Evolutionary conservation across 2,113 vertebrate genomes (phyloP).

Genomic region (Rhinoderma darwinii): DNA sequence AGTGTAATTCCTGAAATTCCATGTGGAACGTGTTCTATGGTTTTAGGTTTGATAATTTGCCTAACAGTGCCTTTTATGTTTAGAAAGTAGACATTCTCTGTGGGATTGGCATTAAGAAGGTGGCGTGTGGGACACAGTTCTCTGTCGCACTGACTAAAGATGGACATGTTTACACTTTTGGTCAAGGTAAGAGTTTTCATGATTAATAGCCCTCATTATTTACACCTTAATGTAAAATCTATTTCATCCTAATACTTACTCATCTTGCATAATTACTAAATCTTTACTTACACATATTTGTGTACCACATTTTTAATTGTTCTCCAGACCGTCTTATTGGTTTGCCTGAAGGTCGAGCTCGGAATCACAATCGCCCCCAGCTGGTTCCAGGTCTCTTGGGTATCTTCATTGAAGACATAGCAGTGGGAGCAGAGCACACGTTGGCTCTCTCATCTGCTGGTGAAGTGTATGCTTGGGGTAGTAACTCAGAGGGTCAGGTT

Average conservation of each 20-base stretch:
- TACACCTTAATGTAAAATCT: not conserved
- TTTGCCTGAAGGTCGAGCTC: conserved; percentile 81
- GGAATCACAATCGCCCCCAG: conserved; percentile 84
- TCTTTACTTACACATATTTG: not conserved
- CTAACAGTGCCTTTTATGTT: conserved; percentile 1
- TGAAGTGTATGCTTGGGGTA: conserved; percentile 84
- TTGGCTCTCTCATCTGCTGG: conserved; percentile 77
- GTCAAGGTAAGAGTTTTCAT: conserved; percentile 75
- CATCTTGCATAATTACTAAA: not conserved
- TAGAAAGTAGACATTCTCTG: conserved; percentile 87
- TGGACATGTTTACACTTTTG: conserved; percentile 83
- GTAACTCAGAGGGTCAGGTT: conserved; percentile 86
- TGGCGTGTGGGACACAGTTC: conserved; percentile 85
- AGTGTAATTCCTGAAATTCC: not conserved
- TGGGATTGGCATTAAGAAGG: conserved; percentile 84
- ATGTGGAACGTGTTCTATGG: not conserved
- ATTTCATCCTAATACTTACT: not conserved
- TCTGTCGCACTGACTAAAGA: conserved; percentile 84
- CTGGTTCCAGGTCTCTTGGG: conserved; percentile 77
- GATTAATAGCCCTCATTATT: not conserved
- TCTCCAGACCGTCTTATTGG: conserved; percentile 81
- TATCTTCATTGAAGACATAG: conserved; percentile 80
- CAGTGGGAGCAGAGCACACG: conserved; percentile 82
- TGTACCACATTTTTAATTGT: not conserved
- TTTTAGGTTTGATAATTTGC: not conserved